Percentiles rank a stretch among this genome's conserved stretches.
Conservation (phyloP, 2,113 vertebrate species). For the Sterna hirundo region DNA sequence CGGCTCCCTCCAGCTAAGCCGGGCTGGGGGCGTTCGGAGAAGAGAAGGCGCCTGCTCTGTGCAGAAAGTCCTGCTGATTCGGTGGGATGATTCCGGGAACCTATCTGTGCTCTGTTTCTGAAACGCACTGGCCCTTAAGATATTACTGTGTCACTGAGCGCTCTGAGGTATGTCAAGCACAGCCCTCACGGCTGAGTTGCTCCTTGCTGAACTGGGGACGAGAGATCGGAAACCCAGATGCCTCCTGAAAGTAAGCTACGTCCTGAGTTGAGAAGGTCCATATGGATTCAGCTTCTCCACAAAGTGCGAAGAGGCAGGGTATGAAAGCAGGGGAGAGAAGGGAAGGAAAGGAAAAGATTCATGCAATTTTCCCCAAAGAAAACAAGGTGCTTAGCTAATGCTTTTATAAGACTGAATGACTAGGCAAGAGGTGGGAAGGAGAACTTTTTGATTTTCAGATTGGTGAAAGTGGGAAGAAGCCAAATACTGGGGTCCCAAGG, state of each 20-base stretch:
- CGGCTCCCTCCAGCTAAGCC: not conserved
- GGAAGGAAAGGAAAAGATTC: not conserved
- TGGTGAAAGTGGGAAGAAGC: not conserved
- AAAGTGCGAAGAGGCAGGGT: not conserved
- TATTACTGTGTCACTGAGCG: not conserved
- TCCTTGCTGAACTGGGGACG: rapidly evolving
- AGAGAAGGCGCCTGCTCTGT: not conserved
- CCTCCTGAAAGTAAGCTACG: rapidly evolving
- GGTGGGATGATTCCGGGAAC: not conserved
- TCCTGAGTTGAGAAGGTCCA: not conserved
- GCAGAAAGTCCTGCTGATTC: not conserved
- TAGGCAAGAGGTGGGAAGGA: not conserved
- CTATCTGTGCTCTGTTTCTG: not conserved
- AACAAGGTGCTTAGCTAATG: not conserved
- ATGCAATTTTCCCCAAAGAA: not conserved
- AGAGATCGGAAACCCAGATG: not conserved
- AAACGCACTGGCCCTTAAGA: not conserved
- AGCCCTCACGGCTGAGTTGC: not conserved
- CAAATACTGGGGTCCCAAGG: not conserved
- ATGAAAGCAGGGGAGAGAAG: not conserved
- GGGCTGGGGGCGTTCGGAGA: not conserved
- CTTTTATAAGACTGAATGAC: not conserved
- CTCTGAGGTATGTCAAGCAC: not conserved
- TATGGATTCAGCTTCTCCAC: not conserved
- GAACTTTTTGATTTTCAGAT: not conserved